Conservation (phyloP, 2,797 vertebrate species). For the Picus viridis region DNA sequence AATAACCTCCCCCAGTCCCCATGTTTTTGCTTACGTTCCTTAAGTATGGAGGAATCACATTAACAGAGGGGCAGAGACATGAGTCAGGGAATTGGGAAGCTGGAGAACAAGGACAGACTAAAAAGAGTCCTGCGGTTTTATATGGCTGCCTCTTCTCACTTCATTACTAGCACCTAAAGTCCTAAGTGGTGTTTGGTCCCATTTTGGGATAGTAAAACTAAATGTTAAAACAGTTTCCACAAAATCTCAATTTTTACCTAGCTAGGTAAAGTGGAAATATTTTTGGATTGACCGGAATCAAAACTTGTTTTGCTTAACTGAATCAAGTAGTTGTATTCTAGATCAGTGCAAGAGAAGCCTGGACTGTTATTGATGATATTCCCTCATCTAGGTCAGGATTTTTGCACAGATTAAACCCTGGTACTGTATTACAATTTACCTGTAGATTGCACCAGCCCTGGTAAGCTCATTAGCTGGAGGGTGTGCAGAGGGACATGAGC, state of each 20-base stretch:
- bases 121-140: not conserved
- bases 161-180: not conserved
- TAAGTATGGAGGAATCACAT: not conserved
- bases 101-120: not conserved
- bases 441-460: not conserved
- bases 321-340: not conserved
- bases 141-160: not conserved
- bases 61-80: not conserved
- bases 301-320: not conserved
- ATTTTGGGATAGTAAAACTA: not conserved
- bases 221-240: not conserved
- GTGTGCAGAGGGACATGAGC: fast-evolving
- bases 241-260: not conserved
- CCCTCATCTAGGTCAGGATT: not conserved
- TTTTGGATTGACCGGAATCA: not conserved
- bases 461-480: not conserved
- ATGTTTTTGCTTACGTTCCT: fast-evolving
- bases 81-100: not conserved
- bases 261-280: not conserved
- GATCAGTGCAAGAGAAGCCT: not conserved
- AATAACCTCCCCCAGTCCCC: not conserved
- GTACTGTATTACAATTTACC: not conserved
- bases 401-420: not conserved
- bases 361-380: not conserved
- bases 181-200: too few species aligned